Percentiles rank a stretch among this genome's conserved stretches.
phyloP scores from a whole-genome alignment of 2,797 vertebrate species.

The Paguma larvata region DNA sequence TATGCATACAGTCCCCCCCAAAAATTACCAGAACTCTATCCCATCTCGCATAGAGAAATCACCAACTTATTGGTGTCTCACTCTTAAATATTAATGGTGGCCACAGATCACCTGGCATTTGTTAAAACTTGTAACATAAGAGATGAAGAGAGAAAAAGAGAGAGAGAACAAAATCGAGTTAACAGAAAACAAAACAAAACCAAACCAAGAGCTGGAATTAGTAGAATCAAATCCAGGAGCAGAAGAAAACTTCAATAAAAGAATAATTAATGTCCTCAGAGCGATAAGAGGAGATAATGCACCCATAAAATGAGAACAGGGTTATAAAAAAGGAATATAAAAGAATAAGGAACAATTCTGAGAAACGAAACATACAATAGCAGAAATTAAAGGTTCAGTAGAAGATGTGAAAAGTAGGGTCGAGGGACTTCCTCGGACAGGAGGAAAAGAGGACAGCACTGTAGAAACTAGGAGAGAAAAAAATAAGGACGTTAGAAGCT shows the following conservation, averaged over 20 bases:
- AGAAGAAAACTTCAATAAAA: conserved; percentile 57
- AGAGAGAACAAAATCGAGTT: background rate
- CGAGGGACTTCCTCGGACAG: background rate
- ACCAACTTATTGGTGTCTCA: background rate
- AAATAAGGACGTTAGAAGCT: background rate
- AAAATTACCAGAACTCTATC: background rate
- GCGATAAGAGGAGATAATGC: conserved; percentile 4
- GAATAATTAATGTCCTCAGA: conserved; percentile 29
- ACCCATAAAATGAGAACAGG: conserved; percentile 24
- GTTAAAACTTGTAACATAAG: background rate
- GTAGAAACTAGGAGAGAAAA: background rate
- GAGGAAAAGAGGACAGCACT: background rate
- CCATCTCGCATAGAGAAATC: background rate
- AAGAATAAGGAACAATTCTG: conserved; percentile 4
- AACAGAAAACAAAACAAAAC: background rate
- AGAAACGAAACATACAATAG: background rate
- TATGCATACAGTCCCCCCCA: background rate
- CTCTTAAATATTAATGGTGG: background rate
- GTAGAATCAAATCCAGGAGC: background rate
- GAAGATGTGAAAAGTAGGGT: background rate
- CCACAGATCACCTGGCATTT: conserved; percentile 17
- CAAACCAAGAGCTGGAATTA: background rate
- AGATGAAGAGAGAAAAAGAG: background rate
- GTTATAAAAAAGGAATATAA: conserved; percentile 45
- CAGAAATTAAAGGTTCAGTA: conserved; percentile 8